phyloP scores from a whole-genome alignment of 2,888 invertebrate species.

The Piscicola geometra region DNA sequence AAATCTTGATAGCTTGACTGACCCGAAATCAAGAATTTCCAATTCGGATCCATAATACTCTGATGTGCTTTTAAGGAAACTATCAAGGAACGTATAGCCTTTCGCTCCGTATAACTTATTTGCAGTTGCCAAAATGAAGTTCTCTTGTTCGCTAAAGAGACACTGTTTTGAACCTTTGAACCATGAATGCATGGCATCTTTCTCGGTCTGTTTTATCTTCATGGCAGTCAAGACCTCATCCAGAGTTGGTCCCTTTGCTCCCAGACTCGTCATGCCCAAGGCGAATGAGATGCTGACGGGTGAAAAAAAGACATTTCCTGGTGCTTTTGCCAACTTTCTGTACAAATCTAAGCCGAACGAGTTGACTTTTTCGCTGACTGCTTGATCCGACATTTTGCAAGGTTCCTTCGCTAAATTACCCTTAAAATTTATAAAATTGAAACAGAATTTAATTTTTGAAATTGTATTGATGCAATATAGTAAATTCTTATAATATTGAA shows the following conservation, averaged over 20 bases:
- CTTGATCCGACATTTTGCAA: background rate
- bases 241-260: conserved; percentile 53
- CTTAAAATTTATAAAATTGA: background rate
- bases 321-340: conserved; percentile 33
- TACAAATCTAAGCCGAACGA: conserved; percentile 39
- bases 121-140: conserved; percentile 47
- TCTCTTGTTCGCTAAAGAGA: conserved; percentile 12
- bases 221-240: conserved; percentile 48
- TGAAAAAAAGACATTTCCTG: conserved; percentile 50
- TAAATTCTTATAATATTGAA: too few species aligned
- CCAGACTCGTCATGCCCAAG: conserved; percentile 55
- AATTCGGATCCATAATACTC: conserved; percentile 17
- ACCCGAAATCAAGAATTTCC: conserved; percentile 29
- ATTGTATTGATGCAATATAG: too few species aligned
- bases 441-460: background rate
- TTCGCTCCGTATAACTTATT: conserved; percentile 47
- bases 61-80: background rate
- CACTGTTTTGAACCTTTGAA: conserved; percentile 2
- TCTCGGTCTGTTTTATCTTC: conserved; percentile 27
- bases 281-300: conserved; percentile 55
- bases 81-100: conserved; percentile 23
- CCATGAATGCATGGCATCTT: background rate
- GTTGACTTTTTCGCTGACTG: background rate
- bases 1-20: too few species aligned
- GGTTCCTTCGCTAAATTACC: background rate